Percentiles rank a stretch among this genome's conserved stretches.
These are phyloP conservation scores for Callinectes sapidus DNA, from an alignment of 2,888 invertebrate genomes.

Conservation along the genomic window DNA sequence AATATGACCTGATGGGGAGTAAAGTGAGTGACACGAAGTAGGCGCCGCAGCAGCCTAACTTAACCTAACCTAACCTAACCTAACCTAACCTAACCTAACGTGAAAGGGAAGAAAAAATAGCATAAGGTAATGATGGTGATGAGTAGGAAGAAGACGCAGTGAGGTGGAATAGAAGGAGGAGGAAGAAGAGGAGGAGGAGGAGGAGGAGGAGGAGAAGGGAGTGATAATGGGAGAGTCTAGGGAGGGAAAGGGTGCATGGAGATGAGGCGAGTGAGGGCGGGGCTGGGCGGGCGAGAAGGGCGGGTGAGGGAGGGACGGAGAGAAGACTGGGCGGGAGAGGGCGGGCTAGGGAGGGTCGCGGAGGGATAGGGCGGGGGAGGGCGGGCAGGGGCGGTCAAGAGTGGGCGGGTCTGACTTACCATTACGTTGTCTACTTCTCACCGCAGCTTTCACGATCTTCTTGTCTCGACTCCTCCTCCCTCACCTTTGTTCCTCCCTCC, in stretches of 20 bases:
- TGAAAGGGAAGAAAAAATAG: too few species aligned
- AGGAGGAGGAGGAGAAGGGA: background rate
- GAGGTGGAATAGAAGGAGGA: conserved; percentile 21
- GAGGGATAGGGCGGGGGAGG: conserved; percentile 12
- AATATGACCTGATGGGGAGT: background rate
- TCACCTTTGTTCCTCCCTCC: conserved; percentile 5
- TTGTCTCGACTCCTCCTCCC: conserved; percentile 32
- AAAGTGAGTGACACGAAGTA: too few species aligned
- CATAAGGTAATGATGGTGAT: background rate
- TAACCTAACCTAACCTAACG: too few species aligned
- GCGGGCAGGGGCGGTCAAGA: conserved; percentile 36
- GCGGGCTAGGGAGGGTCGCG: background rate
- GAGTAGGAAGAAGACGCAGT: background rate
- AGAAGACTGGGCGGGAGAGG: background rate
- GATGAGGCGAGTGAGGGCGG: conserved; percentile 22
- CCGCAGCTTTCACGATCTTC: conserved; percentile 46
- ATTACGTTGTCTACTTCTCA: conserved; percentile 54
- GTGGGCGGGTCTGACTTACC: conserved; percentile 43
- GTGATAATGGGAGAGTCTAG: background rate
- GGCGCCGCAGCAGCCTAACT: too few species aligned
- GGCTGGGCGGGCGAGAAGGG: background rate
- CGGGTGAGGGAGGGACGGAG: background rate
- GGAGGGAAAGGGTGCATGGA: conserved; percentile 28
- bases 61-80: too few species aligned
- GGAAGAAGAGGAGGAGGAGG: background rate